Base-by-base conservation (phyloP, 2,113 vertebrate species). In the Ardeotis arabs region DNA sequence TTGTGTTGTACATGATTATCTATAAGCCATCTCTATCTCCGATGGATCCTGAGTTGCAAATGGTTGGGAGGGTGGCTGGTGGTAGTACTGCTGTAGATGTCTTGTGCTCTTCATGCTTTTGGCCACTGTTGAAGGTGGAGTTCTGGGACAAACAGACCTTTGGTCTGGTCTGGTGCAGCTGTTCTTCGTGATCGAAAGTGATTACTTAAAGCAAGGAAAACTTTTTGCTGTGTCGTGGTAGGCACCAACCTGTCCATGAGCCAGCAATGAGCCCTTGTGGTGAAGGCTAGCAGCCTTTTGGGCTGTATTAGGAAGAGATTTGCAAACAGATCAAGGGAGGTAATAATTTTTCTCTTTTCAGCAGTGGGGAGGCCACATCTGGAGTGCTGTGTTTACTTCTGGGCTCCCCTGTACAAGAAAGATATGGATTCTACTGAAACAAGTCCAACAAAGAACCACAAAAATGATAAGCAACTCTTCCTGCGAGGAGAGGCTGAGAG, bases 61-160 rank as follows among this genome's bases (percentile, higher is more conserved):
- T 62, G n/a, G 20, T 67, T 0, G 0, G 11, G 14, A 35, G 21
- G 18, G 18, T 59, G 64, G 11, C 14, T 73, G 37, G 35, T 49
- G 52, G 37, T 27, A 18, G 22, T 49, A 50, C 8, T 1, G 1
- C 60, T 25, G 19, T 15, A 25, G 12, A 15, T 49, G 37, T n/a
- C 14, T 47, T 60, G 17, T 72, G 22, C 17, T 75, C 3, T 41
- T 94, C 9, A 59, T 78, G 45, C 50, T 64, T 78, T 79, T 68
- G n/a, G 7, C 15, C 20, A 9, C 16, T 64, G 47, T 45, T 77
- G 59, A 59, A 77, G 8, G 27, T 8, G 45, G n/a, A 81, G n/a
- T 39, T 50, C n/a, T 59, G 44, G 17, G 31, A 49, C 28, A 84
- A 39, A 69, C 5, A 52, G 22, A 62, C 18, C 23, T 68, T 63